Percentiles rank a stretch among this genome's conserved stretches.
phyloP scores from a whole-genome alignment of 2,888 invertebrate species.

The Merodon equestris region DNA sequence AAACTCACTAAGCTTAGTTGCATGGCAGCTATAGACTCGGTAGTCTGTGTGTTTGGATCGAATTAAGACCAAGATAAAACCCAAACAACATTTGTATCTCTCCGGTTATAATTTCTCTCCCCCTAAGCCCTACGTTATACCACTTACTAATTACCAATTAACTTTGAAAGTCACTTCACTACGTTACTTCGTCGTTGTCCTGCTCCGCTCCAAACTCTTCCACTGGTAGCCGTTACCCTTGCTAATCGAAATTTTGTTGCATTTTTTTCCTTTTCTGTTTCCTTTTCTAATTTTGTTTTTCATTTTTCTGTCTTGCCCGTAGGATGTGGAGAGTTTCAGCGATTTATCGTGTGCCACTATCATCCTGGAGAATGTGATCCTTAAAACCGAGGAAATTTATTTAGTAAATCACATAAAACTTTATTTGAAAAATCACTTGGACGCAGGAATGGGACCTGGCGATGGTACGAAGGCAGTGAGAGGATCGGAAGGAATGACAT shows the following conservation, averaged over 20 bases:
- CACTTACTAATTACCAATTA: slow-evolving; percentile 73
- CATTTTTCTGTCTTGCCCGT: slow-evolving; percentile 47
- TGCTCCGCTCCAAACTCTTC: slow-evolving; percentile 13
- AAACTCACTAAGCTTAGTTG: slow-evolving; percentile 55
- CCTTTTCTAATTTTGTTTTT: slow-evolving; percentile 37
- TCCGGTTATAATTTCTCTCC: slow-evolving; percentile 66
- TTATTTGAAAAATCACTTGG: slow-evolving; percentile 76
- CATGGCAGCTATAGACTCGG: slow-evolving; percentile 31
- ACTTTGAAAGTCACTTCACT: slow-evolving; percentile 62
- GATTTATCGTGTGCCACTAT: slow-evolving; percentile 78
- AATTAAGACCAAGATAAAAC: slow-evolving; percentile 36
- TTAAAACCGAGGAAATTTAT: slow-evolving; percentile 79
- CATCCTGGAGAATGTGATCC: slow-evolving; percentile 78
- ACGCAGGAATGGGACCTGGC: slow-evolving; percentile 61
- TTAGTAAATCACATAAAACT: slow-evolving; percentile 79
- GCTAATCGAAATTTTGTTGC: slow-evolving; percentile 39
- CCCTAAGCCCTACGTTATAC: slow-evolving; percentile 49
- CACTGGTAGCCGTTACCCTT: slow-evolving; percentile 1
- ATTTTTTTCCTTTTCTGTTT: slow-evolving; percentile 25
- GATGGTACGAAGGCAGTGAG: slow-evolving; percentile 1
- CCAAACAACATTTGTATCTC: slow-evolving; percentile 62
- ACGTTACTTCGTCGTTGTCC: slow-evolving; percentile 14
- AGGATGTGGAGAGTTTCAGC: slow-evolving; percentile 77
- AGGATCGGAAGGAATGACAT: too few relatives aligned
- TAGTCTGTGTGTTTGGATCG: slow-evolving; percentile 37